Percentiles rank a stretch among this genome's conserved stretches.
Evolutionary conservation across 2,113 vertebrate genomes (phyloP).

Genomic region (Gallinago undulata): DNA sequence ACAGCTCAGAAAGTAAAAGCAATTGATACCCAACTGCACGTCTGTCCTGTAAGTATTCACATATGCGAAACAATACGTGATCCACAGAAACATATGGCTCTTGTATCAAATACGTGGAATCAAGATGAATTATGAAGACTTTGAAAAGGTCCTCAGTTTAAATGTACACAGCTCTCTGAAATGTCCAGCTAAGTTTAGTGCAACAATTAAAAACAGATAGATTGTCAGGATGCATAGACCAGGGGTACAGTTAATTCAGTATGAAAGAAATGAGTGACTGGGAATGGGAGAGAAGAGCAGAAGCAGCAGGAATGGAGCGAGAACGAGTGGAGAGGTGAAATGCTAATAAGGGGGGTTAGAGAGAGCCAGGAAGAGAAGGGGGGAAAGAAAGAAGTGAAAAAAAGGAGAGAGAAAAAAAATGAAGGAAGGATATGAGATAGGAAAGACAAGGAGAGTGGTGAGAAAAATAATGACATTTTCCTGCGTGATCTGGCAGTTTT

Average conservation of each 20-base stretch:
- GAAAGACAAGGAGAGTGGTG: neutral
- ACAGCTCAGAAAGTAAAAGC: conserved; percentile 23
- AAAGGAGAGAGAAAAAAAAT: neutral
- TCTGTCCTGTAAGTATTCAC: conserved; percentile 28
- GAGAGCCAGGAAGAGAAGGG: neutral
- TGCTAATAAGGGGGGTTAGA: neutral
- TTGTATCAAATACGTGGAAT: conserved; percentile 33
- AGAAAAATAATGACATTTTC: neutral
- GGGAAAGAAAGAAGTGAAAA: neutral
- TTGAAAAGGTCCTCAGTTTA: conserved; percentile 52
- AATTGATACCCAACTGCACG: neutral
- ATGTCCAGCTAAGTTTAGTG: conserved; percentile 40
- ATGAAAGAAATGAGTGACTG: conserved; percentile 51
- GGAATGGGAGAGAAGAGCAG: neutral
- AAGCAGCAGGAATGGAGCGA: neutral
- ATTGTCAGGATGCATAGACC: conserved; percentile 45
- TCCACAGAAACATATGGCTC: conserved; percentile 38
- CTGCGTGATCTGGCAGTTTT: neutral
- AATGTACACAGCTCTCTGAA: conserved; percentile 36
- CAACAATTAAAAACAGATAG: conserved; percentile 61
- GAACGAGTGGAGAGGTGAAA: neutral
- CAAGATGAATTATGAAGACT: conserved; percentile 63
- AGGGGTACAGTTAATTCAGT: conserved; percentile 17
- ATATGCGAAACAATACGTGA: conserved; percentile 44
- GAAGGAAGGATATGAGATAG: neutral